Evolutionary conservation across 2,797 vertebrate genomes (phyloP).

Genomic region (Liasis olivaceus): DNA sequence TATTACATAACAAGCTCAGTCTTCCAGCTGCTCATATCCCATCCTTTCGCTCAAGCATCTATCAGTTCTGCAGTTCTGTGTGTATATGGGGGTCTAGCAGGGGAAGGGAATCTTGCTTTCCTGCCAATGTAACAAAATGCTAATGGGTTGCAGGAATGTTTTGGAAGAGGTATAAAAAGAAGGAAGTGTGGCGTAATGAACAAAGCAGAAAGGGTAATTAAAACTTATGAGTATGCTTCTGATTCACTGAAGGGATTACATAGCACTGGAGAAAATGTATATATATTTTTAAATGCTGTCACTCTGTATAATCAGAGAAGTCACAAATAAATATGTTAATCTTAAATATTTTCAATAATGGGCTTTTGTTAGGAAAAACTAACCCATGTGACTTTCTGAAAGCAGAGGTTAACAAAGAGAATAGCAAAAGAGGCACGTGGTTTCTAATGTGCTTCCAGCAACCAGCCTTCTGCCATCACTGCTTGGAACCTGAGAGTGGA

Average conservation of each 20-base stretch:
- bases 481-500: not conserved
- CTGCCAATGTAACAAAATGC: not conserved
- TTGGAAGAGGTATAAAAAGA: not conserved
- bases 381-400: not conserved
- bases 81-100: not conserved
- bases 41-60: not conserved
- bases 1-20: slow-evolving; percentile 13
- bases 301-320: not conserved
- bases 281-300: not conserved
- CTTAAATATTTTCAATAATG: not conserved
- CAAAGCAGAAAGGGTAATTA: not conserved
- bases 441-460: not conserved
- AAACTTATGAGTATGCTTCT: not conserved
- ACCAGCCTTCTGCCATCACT: not conserved
- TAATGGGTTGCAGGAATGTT: not conserved
- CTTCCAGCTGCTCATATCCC: slow-evolving; percentile 26
- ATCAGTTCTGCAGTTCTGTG: slow-evolving; percentile 21
- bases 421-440: not conserved
- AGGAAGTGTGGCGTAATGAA: not conserved
- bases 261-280: not conserved
- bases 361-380: not conserved
- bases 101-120: not conserved
- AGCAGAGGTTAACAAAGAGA: not conserved
- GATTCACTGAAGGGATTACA: not conserved
- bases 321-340: not conserved